phyloP scores from a whole-genome alignment of 2,888 invertebrate species.

The Smittia aterrima region DNA sequence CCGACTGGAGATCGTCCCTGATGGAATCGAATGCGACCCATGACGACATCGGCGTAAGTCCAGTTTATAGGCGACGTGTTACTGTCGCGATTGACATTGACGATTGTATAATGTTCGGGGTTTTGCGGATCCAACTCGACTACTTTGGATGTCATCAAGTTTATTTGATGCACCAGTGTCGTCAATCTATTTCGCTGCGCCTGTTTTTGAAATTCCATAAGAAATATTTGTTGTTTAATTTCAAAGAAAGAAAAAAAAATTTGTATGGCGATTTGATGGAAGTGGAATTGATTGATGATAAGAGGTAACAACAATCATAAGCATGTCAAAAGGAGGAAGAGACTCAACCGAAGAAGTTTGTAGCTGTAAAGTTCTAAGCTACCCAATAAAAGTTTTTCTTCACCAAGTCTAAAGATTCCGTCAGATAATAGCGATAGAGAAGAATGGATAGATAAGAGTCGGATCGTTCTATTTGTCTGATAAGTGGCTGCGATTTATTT shows the following conservation, averaged over 20 bases:
- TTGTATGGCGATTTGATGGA: conserved; percentile 15
- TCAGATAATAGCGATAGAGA: not conserved
- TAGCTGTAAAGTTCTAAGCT: not conserved
- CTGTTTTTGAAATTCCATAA: conserved; percentile 54
- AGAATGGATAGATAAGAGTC: not conserved
- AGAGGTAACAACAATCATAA: conserved; percentile 6
- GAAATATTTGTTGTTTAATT: conserved; percentile 39
- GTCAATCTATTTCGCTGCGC: conserved; percentile 63
- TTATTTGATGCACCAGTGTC: conserved; percentile 68
- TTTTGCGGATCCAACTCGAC: conserved; percentile 71
- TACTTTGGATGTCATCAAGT: conserved; percentile 68
- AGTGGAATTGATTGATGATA: not conserved
- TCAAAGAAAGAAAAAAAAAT: conserved; percentile 29
- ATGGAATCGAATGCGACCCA: conserved; percentile 53
- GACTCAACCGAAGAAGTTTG: conserved; percentile 13
- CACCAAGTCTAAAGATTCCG: not conserved
- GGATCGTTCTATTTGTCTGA: not conserved
- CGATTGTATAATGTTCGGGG: conserved; percentile 25
- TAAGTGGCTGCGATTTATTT: conserved; percentile 29
- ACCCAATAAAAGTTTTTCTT: not conserved
- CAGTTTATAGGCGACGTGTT: conserved; percentile 51
- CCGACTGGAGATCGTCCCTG: conserved; percentile 24
- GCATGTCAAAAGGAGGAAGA: not conserved
- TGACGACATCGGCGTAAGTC: conserved; percentile 70
- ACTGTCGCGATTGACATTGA: conserved; percentile 51